These are phyloP conservation scores for Coenonympha glycerion DNA, from an alignment of 2,888 invertebrate species.

Conservation along the genomic window DNA sequence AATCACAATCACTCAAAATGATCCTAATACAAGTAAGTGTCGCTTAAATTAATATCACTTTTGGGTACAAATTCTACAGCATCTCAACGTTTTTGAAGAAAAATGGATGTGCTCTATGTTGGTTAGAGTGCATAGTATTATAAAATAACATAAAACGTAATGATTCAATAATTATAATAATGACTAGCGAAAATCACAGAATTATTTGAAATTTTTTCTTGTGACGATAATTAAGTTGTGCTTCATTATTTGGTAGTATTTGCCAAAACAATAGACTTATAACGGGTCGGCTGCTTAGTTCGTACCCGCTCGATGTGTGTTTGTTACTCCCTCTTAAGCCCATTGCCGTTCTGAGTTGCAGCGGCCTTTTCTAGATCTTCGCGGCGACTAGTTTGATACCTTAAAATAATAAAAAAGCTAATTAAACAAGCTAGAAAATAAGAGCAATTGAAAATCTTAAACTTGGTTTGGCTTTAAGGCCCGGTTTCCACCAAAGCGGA, in stretches of 20 bases:
- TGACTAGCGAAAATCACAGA: conserved; percentile 53
- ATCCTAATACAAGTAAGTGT: conserved; percentile 59
- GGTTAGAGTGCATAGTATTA: not conserved
- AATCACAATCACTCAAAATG: conserved; percentile 58
- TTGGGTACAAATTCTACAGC: conserved; percentile 47
- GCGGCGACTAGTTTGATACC: conserved; percentile 76
- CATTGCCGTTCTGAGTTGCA: conserved; percentile 75
- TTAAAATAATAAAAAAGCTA: too few species aligned
- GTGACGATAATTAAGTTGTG: too few species aligned
- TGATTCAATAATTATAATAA: conserved; percentile 1
- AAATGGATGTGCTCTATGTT: not conserved
- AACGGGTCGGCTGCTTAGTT: too few species aligned
- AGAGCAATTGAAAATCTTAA: too few species aligned
- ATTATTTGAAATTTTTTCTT: conserved; percentile 1
- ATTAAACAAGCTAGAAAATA: too few species aligned
- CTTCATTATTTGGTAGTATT: too few species aligned
- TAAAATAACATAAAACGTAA: not conserved
- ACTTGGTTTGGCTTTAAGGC: too few species aligned
- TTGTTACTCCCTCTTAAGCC: conserved; percentile 77
- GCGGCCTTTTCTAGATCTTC: conserved; percentile 66
- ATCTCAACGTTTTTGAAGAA: conserved; percentile 8
- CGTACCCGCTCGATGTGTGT: not conserved
- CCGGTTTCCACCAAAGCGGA: too few species aligned
- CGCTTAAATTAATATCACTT: conserved; percentile 75
- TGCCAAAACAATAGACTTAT: too few species aligned